Base-by-base conservation (phyloP, 2,888 invertebrate genomes). In the Coleophora flavipennella region DNA sequence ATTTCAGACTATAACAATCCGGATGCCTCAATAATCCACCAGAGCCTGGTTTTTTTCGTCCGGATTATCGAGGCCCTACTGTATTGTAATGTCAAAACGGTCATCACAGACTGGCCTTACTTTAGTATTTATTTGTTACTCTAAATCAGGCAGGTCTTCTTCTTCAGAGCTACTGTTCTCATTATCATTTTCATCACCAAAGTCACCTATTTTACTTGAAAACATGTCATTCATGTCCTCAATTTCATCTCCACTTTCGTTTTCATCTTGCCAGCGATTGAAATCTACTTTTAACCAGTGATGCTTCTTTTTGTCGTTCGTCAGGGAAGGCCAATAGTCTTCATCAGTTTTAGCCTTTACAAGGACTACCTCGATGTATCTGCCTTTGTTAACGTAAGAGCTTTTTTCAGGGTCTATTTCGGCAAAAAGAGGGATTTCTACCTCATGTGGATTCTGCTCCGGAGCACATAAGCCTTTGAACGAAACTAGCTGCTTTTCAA, bases 221-320 rank as follows among this genome's bases (percentile, higher is more conserved):
- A 79, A 74, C 68, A 78, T 74, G 40, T 78, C 74, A 53, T 68
- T 69, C 62, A 65, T 64, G 25, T 68, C 64, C 46, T 69, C 67
- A 44, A 65, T 45, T 32, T 95, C 95, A 54, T 93, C 93, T 8
- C 92, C 95, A 43, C 93, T 94, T 43, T 97, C 97, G 60, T 95
- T 94, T 78, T 98, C 98, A 84, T 97, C 97, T 72, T 92, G 92
- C 97, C 97, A 99, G 78, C 96, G 96, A 67, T 95, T 92, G 72
- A 99, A 99, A 70, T 99, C 98, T 51, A 96, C 93, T 85, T 97
- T 97, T 49, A 99, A 87, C 95, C 97, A 98, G 71, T 97, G 96
- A 61, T 91, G 90, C 84, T 97, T 97, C 70, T 90, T 91, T 57
- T 91, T 92, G 55, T 94, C 94, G 70, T 92, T 92, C 34, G 95